Evolutionary conservation across 2,113 vertebrate species (phyloP), one percentile per base, ranked within the genome.

Genomic region (Cathartes aura): DNA sequence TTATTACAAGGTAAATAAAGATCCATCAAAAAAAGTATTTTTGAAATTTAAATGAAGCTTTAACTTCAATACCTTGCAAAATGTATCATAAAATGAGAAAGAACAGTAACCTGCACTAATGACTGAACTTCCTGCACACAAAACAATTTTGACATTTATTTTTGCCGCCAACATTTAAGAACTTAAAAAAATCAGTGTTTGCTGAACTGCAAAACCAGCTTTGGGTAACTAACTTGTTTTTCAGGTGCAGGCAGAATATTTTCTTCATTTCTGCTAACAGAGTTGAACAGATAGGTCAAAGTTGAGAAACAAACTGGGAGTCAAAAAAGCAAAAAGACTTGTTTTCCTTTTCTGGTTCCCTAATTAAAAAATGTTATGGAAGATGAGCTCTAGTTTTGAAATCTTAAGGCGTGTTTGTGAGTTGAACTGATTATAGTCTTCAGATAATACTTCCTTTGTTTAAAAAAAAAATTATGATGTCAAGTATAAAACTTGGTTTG

Each of bases 401-500:
- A 81, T 91, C 43, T 58, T 73, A 73, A 83, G 66, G 67, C 38
- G 55, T 15, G 22, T 58, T 92, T 81, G 32, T n/a, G 24, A 92
- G 32, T 70, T 90, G 48, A 89, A 92, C 38, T 92, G 86, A 83
- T 93, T 48, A 80, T 1, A 78, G 63, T 53, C 75, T 89, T 89
- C 75, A 95, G 63, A 94, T 84, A 95, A 71, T 60, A 76, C 42
- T 90, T 90, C 50, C 80, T 76, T 73, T 78, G 63, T 95, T 82
- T 73, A 21, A 84, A 93, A 68, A 62, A 52, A 76, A 18, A 6
- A 86, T 15, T 88, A 88, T 0, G 0, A 84, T 55, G 81, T 89
- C 83, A 91, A 92, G 42, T 59, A 87, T 67, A 81, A 87, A 91
- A 96, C 36, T 83, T n/a, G 12, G 45, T 93, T 90, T 91, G 84